Evolutionary conservation across 2,113 vertebrate genomes (phyloP).

Genomic region (Conger conger): DNA sequence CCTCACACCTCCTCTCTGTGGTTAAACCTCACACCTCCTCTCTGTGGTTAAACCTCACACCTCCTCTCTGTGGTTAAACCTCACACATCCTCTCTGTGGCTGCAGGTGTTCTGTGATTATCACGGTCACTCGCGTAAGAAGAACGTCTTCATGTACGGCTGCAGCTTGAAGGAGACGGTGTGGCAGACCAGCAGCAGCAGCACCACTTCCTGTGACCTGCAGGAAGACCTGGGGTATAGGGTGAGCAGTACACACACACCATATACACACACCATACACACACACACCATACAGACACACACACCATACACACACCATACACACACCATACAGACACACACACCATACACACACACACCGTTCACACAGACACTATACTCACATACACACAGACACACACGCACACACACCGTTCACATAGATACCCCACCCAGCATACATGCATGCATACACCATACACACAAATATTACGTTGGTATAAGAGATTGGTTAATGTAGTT

Average conservation of each 20-base stretch:
- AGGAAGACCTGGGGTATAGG: constrained; percentile 87
- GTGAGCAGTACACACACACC: constrained; percentile 61
- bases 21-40: neutral
- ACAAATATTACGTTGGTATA: neutral
- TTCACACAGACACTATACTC: no score
- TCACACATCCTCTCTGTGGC: constrained; percentile 24
- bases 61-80: neutral
- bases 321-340: no score
- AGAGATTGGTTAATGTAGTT: neutral
- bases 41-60: neutral
- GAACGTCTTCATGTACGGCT: constrained; percentile 99
- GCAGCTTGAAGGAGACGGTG: constrained; percentile 94
- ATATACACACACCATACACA: constrained; percentile 23
- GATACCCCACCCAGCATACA: neutral
- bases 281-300: neutral
- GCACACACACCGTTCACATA: constrained; percentile 15
- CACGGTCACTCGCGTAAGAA: constrained; percentile 98
- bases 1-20: neutral
- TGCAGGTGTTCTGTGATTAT: constrained; percentile 86
- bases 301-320: no score
- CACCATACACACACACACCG: no score
- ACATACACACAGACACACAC: neutral
- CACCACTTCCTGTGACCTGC: constrained; percentile 78
- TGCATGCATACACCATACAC: neutral
- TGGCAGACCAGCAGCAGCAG: constrained; percentile 83